These are phyloP conservation scores for Macrobrachium rosenbergii DNA, from an alignment of 1,140 invertebrate genomes.

Conservation along the genomic window DNA sequence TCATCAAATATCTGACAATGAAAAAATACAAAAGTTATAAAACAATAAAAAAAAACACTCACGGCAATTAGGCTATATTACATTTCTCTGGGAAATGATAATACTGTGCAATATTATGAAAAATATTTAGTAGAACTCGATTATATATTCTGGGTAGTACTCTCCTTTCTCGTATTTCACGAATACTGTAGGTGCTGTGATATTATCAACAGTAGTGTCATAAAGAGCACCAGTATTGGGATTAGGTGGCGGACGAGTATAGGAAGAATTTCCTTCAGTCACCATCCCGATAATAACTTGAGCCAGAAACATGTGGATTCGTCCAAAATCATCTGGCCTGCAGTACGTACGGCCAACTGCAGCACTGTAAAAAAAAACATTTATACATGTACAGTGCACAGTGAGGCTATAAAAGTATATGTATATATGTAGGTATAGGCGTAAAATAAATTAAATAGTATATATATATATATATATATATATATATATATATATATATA, in stretches of 20 bases:
- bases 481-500: no score
- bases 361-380: conserved; percentile 2
- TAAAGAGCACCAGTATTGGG: neutral
- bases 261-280: neutral
- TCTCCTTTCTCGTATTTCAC: conserved; percentile 21
- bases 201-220: conserved; percentile 39
- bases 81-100: neutral
- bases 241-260: conserved; percentile 31
- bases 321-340: neutral
- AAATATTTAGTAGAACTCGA: conserved; percentile 15
- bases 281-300: conserved; percentile 39
- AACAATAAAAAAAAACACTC: no score
- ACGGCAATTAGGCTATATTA: no score
- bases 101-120: neutral
- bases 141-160: conserved; percentile 16
- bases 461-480: no score
- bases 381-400: no score
- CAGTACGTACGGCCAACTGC: conserved; percentile 16
- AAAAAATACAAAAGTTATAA: no score
- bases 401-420: no score
- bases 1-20: no score
- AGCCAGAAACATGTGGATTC: conserved; percentile 12
- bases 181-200: neutral
- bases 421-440: no score
- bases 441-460: no score